phyloP scores from a whole-genome alignment of 1,140 invertebrate genomes.

The Thaumetopoea pityocampa region DNA sequence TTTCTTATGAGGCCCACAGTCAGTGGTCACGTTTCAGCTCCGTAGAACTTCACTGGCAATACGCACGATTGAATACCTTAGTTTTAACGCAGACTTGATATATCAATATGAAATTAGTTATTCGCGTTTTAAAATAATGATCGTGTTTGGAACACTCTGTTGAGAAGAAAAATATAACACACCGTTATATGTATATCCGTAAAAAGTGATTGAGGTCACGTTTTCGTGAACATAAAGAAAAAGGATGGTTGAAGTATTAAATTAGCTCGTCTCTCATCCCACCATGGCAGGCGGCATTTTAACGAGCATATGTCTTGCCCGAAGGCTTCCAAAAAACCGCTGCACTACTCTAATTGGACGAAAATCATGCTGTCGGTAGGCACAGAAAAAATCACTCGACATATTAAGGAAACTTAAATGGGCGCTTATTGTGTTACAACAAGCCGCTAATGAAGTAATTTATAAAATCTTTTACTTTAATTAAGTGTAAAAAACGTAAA shows the following conservation, averaged over 20 bases:
- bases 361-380: constrained; percentile 27
- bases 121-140: constrained; percentile 6
- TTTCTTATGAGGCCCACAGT: no score
- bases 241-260: constrained; percentile 60
- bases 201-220: constrained; percentile 52
- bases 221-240: constrained; percentile 43
- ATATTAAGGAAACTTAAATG: constrained; percentile 1
- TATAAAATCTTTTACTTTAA: no score
- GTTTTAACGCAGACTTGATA: no score
- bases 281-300: constrained; percentile 53
- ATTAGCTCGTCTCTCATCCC: constrained; percentile 55
- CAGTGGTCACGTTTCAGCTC: no score
- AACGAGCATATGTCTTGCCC: constrained; percentile 49
- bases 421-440: neutral
- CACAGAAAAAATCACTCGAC: neutral
- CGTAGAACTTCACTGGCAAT: no score
- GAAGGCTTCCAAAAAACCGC: constrained; percentile 39
- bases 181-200: constrained; percentile 41
- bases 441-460: no score
- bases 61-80: no score
- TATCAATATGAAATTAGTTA: no score
- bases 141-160: constrained; percentile 6
- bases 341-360: constrained; percentile 51
- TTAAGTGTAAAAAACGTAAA: no score
- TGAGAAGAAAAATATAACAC: constrained; percentile 6